These are phyloP conservation scores for Anarsia innoxiella DNA, from an alignment of 2,888 invertebrate species.

Conservation along the genomic window DNA sequence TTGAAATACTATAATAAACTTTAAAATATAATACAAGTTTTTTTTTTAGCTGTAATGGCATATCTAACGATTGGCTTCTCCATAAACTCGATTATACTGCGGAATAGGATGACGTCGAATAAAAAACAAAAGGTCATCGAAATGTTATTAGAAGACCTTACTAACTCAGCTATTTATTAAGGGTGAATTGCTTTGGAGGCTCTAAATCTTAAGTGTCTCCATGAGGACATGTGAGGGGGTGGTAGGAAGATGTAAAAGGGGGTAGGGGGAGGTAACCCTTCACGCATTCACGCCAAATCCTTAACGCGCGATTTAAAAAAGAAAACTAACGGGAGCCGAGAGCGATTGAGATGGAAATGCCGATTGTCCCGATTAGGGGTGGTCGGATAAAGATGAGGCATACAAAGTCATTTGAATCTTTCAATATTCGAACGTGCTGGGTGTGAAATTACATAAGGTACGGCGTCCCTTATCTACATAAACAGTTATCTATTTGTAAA, in stretches of 20 bases:
- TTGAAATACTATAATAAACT: no score
- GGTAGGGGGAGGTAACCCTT: constrained; percentile 56
- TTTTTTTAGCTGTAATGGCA: not conserved
- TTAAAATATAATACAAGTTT: no score
- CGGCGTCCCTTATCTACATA: no score
- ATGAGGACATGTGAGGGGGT: constrained; percentile 63
- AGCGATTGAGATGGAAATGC: constrained; percentile 70
- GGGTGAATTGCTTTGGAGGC: constrained; percentile 35
- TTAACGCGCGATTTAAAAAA: constrained; percentile 75
- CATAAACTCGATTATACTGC: not conserved
- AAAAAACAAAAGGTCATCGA: constrained; percentile 24
- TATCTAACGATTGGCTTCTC: not conserved
- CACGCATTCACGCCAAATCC: constrained; percentile 70
- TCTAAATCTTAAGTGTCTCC: constrained; percentile 40
- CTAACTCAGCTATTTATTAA: constrained; percentile 36
- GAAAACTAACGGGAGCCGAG: constrained; percentile 65
- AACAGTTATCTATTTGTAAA: no score
- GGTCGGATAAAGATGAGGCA: constrained; percentile 5
- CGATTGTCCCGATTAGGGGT: constrained; percentile 52
- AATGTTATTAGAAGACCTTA: constrained; percentile 31
- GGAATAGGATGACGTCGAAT: constrained; percentile 5
- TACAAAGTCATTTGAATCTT: constrained; percentile 6
- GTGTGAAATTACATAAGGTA: no score
- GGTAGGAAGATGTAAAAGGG: constrained; percentile 23
- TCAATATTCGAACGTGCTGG: no score